phyloP scores from a whole-genome alignment of 2,113 vertebrate genomes.

The Callipepla californica region DNA sequence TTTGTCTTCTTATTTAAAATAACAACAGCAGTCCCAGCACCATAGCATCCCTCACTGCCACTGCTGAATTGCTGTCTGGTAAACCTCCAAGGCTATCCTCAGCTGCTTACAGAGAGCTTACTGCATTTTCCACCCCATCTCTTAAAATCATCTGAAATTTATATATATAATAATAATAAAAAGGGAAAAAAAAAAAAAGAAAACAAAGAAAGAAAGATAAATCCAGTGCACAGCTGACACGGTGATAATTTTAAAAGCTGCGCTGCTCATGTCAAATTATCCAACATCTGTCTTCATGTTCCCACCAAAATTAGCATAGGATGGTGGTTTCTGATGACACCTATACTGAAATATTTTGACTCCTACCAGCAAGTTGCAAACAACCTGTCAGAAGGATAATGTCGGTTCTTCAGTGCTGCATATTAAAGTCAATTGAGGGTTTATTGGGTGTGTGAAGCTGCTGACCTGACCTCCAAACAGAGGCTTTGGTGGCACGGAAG shows the following conservation, averaged over 20 bases:
- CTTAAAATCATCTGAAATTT: slow-evolving; percentile 47
- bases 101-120: neutral
- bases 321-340: slow-evolving; percentile 86
- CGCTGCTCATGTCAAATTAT: slow-evolving; percentile 84
- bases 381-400: slow-evolving; percentile 85
- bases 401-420: slow-evolving; percentile 79
- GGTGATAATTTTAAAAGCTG: slow-evolving; percentile 82
- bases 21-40: neutral
- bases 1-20: neutral
- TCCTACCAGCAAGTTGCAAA: slow-evolving; percentile 84
- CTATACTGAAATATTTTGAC: slow-evolving; percentile 87
- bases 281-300: slow-evolving; percentile 87
- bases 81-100: slow-evolving; percentile 19
- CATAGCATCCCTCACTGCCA: neutral
- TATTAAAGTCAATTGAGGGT: slow-evolving; percentile 77
- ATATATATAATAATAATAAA: slow-evolving; percentile 11
- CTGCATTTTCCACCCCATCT: neutral
- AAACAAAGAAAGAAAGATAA: neutral
- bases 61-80: neutral
- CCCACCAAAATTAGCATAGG: slow-evolving; percentile 86
- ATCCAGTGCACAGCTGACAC: slow-evolving; percentile 64
- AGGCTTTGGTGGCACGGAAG: slow-evolving; percentile 8
- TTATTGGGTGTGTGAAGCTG: slow-evolving; percentile 53
- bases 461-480: slow-evolving; percentile 51
- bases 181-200: neutral